Conservation (phyloP, 2,797 vertebrate genomes). For the Artibeus lituratus region DNA sequence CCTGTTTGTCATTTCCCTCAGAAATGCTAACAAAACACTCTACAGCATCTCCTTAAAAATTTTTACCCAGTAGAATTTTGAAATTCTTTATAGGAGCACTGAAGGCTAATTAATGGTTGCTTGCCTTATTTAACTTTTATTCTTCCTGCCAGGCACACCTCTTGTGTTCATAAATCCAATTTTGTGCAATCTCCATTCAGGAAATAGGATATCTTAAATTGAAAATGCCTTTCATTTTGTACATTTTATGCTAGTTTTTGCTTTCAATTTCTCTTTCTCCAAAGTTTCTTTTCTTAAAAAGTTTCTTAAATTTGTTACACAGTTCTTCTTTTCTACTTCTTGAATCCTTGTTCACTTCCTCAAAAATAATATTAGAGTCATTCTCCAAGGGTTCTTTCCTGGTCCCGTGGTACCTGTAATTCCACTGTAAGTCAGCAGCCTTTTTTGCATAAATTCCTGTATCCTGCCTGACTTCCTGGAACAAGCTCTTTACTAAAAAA, state of each 20-base stretch:
- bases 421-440: not conserved
- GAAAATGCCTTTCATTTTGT: not conserved
- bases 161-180: not conserved
- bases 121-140: not conserved
- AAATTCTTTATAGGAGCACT: not conserved
- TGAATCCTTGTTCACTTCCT: constrained; percentile 39
- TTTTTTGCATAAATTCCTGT: not conserved
- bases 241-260: not conserved
- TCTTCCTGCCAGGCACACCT: not conserved
- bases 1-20: not conserved
- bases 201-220: not conserved
- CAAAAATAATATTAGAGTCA: not conserved
- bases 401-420: not conserved
- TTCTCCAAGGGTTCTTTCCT: not conserved
- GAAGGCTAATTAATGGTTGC: not conserved
- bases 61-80: not conserved
- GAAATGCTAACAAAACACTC: not conserved
- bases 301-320: constrained; percentile 13
- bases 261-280: constrained; percentile 33
- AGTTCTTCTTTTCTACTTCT: not conserved
- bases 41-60: not conserved
- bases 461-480: not conserved
- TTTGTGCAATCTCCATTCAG: not conserved
- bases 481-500: not conserved
- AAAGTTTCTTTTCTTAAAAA: not conserved